Conservation (phyloP, 2,888 invertebrate genomes). For the Acleris sparsana region DNA sequence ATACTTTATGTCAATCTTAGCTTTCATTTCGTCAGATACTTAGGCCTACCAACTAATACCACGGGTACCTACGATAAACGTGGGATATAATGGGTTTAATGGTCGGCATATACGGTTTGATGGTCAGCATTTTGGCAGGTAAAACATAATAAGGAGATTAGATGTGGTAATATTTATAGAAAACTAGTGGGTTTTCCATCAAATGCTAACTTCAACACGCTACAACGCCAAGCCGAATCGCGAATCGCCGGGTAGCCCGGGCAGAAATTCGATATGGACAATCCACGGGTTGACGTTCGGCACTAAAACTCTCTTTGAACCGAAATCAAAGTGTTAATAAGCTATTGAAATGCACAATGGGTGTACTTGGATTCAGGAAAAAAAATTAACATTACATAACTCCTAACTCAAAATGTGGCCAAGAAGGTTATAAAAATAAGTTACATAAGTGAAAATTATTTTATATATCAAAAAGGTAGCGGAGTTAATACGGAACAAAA, state of each 20-base stretch:
- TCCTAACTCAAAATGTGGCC: conserved; percentile 47
- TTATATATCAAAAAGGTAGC: conserved; percentile 12
- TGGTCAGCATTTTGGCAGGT: background rate
- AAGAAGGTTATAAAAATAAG: conserved; percentile 46
- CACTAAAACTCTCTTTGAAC: background rate
- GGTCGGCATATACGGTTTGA: no score
- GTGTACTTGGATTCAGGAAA: conserved; percentile 15
- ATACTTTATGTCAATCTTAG: no score
- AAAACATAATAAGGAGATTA: background rate
- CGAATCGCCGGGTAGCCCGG: conserved; percentile 6
- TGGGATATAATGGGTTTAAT: no score
- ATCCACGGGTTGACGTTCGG: background rate
- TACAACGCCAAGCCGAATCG: conserved; percentile 8
- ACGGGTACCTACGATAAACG: no score
- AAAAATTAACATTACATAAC: conserved; percentile 49
- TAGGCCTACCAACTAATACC: no score
- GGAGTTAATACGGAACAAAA: background rate
- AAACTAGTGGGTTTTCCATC: background rate
- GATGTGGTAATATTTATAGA: no score
- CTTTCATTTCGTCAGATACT: no score
- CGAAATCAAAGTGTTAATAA: background rate
- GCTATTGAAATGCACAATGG: conserved; percentile 2
- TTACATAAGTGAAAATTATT: conserved; percentile 32
- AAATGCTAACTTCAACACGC: conserved; percentile 7
- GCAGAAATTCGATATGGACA: conserved; percentile 2